These are phyloP conservation scores for Stratiolaelaps scimitus DNA, from an alignment of 1,140 invertebrate species.

Conservation along the genomic window DNA sequence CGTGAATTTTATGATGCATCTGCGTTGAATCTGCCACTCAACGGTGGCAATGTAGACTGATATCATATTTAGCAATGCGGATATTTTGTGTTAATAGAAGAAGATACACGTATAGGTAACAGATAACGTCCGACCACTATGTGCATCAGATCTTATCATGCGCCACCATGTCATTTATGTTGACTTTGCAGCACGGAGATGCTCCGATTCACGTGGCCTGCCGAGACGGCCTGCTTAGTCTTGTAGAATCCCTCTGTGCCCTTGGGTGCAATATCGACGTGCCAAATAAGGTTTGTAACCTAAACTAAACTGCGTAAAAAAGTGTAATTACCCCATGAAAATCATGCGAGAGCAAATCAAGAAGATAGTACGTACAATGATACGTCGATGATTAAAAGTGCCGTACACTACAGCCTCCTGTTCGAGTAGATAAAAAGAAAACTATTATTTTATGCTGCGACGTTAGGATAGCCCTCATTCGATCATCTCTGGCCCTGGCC, in stretches of 20 bases:
- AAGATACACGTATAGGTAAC: neutral
- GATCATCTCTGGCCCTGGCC: too few species aligned
- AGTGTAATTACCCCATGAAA: neutral
- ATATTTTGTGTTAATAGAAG: neutral
- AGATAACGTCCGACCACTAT: neutral
- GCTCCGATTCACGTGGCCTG: slow-evolving; percentile 60
- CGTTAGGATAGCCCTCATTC: too few species aligned
- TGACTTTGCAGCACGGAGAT: slow-evolving; percentile 52
- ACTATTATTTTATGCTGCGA: too few species aligned
- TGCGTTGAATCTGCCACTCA: neutral
- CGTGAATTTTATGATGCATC: too few species aligned
- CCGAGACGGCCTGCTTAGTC: slow-evolving; percentile 52
- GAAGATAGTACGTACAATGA: too few species aligned
- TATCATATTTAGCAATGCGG: neutral
- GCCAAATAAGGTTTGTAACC: slow-evolving; percentile 46
- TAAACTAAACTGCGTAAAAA: slow-evolving; percentile 5
- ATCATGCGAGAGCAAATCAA: too few species aligned
- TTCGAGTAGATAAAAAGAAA: too few species aligned
- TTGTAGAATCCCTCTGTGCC: slow-evolving; percentile 60
- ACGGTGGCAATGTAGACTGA: neutral
- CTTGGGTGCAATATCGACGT: slow-evolving; percentile 58
- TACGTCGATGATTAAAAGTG: too few species aligned
- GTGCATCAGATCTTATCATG: neutral
- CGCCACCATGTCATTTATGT: neutral
- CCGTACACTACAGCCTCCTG: too few species aligned